Evolutionary conservation across 1,140 invertebrate species (phyloP).

Genomic region (Zaprionus ornatus): DNA sequence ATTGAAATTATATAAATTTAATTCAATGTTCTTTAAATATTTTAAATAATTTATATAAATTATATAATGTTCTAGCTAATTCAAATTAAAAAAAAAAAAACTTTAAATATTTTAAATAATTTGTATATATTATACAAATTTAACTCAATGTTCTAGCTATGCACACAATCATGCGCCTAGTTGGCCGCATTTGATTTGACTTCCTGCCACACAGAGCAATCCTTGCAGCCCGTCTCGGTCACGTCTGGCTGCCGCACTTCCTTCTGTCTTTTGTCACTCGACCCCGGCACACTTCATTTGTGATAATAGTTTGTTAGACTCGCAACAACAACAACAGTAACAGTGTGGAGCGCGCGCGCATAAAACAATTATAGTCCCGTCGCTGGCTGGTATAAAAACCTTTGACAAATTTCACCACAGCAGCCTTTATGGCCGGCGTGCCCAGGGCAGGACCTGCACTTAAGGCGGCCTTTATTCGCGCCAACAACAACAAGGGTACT

Average conservation of each 20-base stretch:
- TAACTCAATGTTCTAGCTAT: neutral
- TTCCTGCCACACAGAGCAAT: too few species aligned
- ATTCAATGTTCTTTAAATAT: too few species aligned
- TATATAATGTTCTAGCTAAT: too few species aligned
- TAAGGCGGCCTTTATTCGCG: conserved; percentile 61
- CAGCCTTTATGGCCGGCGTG: conserved; percentile 37
- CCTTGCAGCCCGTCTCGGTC: conserved; percentile 5
- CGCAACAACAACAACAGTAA: conserved; percentile 45
- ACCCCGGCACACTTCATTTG: conserved; percentile 61
- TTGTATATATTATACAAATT: neutral
- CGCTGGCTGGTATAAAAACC: conserved; percentile 71
- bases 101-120: neutral
- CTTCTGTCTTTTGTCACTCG: conserved; percentile 17
- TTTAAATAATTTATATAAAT: too few species aligned
- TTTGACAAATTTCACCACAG: conserved; percentile 68
- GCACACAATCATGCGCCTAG: neutral
- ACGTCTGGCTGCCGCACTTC: conserved; percentile 8
- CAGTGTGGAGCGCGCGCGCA: conserved; percentile 60
- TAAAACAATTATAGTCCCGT: conserved; percentile 80
- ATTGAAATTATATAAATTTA: too few species aligned
- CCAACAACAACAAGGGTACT: conserved; percentile 1
- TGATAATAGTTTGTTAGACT: conserved; percentile 63
- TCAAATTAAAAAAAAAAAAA: too few species aligned
- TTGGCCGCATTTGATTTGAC: conserved; percentile 11
- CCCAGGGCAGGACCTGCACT: conserved; percentile 32